Base-by-base conservation (phyloP, 2,888 invertebrate species). In the Mythimna vitellina region DNA sequence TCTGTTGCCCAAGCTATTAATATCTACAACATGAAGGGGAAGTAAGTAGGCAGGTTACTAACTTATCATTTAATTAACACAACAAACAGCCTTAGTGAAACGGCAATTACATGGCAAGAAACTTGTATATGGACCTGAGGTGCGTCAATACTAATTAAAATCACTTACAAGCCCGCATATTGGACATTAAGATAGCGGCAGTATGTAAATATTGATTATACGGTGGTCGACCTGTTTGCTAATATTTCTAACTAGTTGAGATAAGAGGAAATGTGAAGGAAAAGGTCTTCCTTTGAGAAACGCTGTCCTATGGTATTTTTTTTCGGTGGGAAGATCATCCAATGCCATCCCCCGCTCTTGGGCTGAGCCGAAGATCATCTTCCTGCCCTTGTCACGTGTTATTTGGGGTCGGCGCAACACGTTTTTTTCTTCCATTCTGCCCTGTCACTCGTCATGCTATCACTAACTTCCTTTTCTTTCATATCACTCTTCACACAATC, bases 111-210 rank as follows among this genome's bases (percentile, higher is more conserved):
- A 38, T 35, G 1, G n/a, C 58, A 17, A 49, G 54, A 66, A 77
- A 60, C 35, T 51, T 14, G 60, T 51, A 56, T 57, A 35, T 8
- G 0, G 12, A 20, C 32, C 32, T 8, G n/a, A 80, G 51, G 63
- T 63, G 66, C 57, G 38, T 73, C 62, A 38, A 32, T 63, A 80
- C 42, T 80, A 73, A 77, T 80, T 73, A 80, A 64, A 73, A 61
- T 66, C 74, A 73, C 61, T 78, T 78, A 73, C n/a, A 38, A 4
- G 17, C 35, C 25, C 25, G 54, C 56, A 22, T 32, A 51, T 46
- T 46, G 25, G 42, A 61, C 5, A 9, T 51, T 35, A 35, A 53
- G 67, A 76, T 66, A 51, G 66, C 42, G 25, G 35, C 51, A 35
- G 25, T 66, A 46, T 9, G 54, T 46, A 65, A 56, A 78, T 70